A percentile compares a stretch with the other conserved stretches of the same genome.
Conservation (phyloP, 2,888 invertebrate species). For the Allacma fusca region DNA sequence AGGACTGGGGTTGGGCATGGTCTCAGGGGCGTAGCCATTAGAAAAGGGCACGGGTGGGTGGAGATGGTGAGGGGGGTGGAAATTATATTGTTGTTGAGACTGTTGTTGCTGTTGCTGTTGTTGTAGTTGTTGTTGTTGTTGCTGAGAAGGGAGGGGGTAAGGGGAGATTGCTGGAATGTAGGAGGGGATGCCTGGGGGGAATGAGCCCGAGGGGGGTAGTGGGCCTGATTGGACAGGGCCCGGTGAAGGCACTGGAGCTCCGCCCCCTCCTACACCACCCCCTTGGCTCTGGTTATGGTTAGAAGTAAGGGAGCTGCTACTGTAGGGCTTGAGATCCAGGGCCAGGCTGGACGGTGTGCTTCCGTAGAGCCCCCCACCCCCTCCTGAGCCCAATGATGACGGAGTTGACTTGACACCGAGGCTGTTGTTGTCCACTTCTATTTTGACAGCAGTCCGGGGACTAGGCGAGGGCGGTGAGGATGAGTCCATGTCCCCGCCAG, state of each 20-base stretch:
- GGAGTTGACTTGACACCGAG: not conserved
- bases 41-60: slow-evolving; percentile 50
- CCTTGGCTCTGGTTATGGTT: not conserved
- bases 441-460: slow-evolving; percentile 30
- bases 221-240: not conserved
- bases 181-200: not conserved
- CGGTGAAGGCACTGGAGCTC: slow-evolving; percentile 27
- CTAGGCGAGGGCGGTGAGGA: slow-evolving; percentile 46
- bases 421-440: slow-evolving; percentile 30
- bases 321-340: not conserved
- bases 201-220: slow-evolving; percentile 30
- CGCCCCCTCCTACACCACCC: no score
- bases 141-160: not conserved
- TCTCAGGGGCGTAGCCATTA: slow-evolving; percentile 53
- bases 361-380: no score
- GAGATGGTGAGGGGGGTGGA: slow-evolving; percentile 27
- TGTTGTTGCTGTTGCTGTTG: slow-evolving; percentile 26
- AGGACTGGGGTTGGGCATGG: slow-evolving; percentile 30
- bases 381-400: no score
- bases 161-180: slow-evolving; percentile 14
- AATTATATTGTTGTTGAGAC: slow-evolving; percentile 21
- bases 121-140: slow-evolving; percentile 24
- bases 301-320: not conserved
- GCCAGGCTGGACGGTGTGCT: not conserved
- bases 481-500: slow-evolving; percentile 49